These are phyloP conservation scores for Psilopsiagon aurifrons DNA, from an alignment of 2,113 vertebrate species.

Conservation along the genomic window DNA sequence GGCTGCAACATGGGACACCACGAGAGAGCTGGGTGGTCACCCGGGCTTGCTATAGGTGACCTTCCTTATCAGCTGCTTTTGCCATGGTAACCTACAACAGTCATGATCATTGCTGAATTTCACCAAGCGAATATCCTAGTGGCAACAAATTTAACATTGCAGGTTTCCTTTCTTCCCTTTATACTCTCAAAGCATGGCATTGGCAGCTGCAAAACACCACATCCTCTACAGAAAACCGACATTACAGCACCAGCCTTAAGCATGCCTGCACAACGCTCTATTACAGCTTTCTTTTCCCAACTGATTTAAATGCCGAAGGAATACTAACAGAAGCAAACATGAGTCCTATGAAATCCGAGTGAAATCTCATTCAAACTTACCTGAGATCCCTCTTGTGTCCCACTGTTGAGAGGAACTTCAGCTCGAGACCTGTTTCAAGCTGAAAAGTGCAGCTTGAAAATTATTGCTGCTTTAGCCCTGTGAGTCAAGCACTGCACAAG, in stretches of 20 bases:
- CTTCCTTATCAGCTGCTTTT: background rate
- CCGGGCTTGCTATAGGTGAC: background rate
- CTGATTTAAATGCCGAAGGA: accelerated
- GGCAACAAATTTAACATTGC: background rate
- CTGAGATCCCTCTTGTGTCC: background rate
- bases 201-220: accelerated
- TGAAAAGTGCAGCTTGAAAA: background rate
- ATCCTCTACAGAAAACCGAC: accelerated
- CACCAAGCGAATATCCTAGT: background rate
- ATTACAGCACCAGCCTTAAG: background rate
- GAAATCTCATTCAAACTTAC: background rate
- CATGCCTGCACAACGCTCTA: accelerated
- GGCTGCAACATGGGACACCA: accelerated
- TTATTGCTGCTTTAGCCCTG: background rate
- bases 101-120: background rate
- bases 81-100: background rate
- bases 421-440: background rate
- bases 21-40: background rate
- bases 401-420: background rate
- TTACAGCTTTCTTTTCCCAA: background rate
- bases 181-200: accelerated
- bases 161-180: background rate
- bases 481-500: background rate
- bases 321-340: accelerated
- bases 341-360: accelerated